Conservation (phyloP, 2,113 vertebrate genomes). For the Channa maculata region DNA sequence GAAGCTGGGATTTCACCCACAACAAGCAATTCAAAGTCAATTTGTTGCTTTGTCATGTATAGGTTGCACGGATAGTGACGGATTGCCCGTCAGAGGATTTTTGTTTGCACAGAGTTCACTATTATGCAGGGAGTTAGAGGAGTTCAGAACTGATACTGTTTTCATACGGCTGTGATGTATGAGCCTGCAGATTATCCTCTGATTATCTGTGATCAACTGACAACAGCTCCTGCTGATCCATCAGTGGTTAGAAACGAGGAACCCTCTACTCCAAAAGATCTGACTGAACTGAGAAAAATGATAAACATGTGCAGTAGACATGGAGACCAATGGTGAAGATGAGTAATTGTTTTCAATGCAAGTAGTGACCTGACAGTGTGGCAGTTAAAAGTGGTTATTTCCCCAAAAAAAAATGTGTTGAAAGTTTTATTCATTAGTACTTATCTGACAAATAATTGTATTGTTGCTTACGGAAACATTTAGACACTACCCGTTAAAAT, state of each 20-base stretch:
- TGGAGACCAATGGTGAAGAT: too few relatives aligned
- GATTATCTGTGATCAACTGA: constrained; percentile 54
- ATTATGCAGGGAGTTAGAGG: constrained; percentile 15
- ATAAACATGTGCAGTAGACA: neutral
- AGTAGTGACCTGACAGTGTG: too few relatives aligned
- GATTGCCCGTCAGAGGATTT: constrained; percentile 66
- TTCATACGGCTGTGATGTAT: constrained; percentile 48
- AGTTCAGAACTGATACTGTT: constrained; percentile 35
- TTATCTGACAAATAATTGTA: too few relatives aligned
- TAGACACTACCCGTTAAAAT: too few relatives aligned
- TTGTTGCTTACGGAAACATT: too few relatives aligned
- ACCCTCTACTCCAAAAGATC: constrained; percentile 11
- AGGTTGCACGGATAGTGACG: constrained; percentile 69
- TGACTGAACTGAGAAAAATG: neutral
- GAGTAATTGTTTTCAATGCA: too few relatives aligned
- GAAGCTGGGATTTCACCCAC: constrained; percentile 80
- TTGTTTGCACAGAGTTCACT: constrained; percentile 64
- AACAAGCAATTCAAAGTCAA: constrained; percentile 78
- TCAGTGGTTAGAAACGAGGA: constrained; percentile 13
- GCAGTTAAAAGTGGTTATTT: too few relatives aligned
- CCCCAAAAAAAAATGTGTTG: too few relatives aligned
- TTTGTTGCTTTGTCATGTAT: constrained; percentile 82
- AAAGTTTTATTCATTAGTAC: too few relatives aligned
- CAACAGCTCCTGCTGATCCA: constrained; percentile 47
- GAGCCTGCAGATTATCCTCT: constrained; percentile 43